Evolutionary conservation across 2,113 vertebrate genomes (phyloP), one percentile per base, ranked within the genome.

Genomic region (Nyctibius bracteatus): DNA sequence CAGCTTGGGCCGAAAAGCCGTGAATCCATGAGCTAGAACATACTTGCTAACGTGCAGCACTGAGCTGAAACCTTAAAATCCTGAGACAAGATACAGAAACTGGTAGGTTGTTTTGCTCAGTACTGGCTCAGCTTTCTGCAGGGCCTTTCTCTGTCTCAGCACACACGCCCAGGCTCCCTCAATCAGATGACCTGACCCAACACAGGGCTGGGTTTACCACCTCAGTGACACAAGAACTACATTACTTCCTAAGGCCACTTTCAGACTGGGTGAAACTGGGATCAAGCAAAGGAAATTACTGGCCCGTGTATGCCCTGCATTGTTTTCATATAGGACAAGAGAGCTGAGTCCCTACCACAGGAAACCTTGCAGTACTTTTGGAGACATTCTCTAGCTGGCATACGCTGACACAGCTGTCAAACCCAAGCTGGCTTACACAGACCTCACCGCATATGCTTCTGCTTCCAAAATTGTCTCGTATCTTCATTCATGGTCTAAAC

Each of bases 141-240:
- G 28, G 58, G 66, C 20, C 15, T 41, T 86, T 17, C 49, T 70
- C 41, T 51, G 27, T n/a, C 51, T 57, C 20, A 43, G 18, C 24
- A 52, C 43, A 35, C 16, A 43, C 3, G 44, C 25, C 63, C 0
- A 0, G 16, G 24, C 10, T 80, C 44, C 46, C 63, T 58, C 59
- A 81, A 18, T 2, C 10, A 62, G 21, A 62, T 14, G 43, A 84
- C 4, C 10, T 16, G 49, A 91, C 46, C 37, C 63, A 49, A 25
- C 37, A n/a, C n/a, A 49, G 17, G 5, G 41, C 27, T 28, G 8
- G 23, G 11, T 44, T 80, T 61, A 49, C 14, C 20, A 58, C 18
- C 46, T 25, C 73, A 71, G 24, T 37, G 78, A 74, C 20, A 27
- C 14, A 51, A 25, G 27, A 72, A 39, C 33, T 55, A 20, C 3